These are phyloP conservation scores for Meloidogyne floridensis DNA, from an alignment of 1,140 invertebrate genomes.

Conservation along the genomic window DNA sequence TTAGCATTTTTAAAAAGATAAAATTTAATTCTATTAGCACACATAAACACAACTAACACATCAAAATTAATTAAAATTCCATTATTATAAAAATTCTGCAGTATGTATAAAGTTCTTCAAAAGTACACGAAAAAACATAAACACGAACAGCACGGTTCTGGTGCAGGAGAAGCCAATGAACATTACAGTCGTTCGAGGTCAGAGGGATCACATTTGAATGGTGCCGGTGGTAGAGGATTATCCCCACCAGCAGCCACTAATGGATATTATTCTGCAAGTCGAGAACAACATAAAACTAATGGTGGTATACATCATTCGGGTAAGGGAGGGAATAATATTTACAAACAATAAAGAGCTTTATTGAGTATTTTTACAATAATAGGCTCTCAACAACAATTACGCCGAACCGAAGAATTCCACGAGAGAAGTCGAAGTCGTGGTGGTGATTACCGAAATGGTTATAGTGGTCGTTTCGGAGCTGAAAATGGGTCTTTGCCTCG, in stretches of 20 bases:
- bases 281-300: conserved; percentile 9
- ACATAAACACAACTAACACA: neutral
- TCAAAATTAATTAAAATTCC: neutral
- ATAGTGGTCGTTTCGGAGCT: neutral
- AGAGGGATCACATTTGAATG: conserved; percentile 23
- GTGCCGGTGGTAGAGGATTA: conserved; percentile 9
- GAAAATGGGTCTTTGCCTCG: conserved; percentile 16
- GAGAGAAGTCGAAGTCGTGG: conserved; percentile 24
- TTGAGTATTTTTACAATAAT: neutral
- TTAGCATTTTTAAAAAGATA: too few species aligned
- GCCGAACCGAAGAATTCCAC: conserved; percentile 2
- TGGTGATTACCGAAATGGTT: conserved; percentile 43
- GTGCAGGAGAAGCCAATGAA: conserved; percentile 34
- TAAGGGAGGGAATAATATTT: neutral
- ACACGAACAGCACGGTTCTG: conserved; percentile 50
- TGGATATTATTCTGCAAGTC: conserved; percentile 6
- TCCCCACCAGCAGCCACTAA: conserved; percentile 5
- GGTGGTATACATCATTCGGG: conserved; percentile 5
- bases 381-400: conserved; percentile 32
- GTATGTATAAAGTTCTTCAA: conserved; percentile 60
- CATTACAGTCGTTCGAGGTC: conserved; percentile 33
- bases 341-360: neutral
- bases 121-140: conserved; percentile 59
- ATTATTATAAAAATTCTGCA: neutral
- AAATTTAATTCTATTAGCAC: neutral